These are phyloP conservation scores for Taeniopygia guttata DNA, from an alignment of 2,797 vertebrate species.

Conservation along the genomic window DNA sequence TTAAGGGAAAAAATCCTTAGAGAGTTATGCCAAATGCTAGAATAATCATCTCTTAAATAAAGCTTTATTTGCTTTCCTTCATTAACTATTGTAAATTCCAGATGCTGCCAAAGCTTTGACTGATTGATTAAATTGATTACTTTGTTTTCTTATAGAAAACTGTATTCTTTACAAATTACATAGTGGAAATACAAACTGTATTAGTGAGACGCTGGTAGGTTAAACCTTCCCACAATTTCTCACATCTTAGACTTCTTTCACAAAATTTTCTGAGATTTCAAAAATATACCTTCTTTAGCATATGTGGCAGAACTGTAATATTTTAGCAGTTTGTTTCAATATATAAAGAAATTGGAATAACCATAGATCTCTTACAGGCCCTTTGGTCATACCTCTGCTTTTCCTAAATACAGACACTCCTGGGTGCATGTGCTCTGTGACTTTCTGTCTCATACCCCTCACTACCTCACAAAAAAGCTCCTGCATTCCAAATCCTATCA, in stretches of 20 bases:
- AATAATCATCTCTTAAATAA: not conserved
- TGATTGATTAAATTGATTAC: not conserved
- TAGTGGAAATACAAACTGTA: not conserved
- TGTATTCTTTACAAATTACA: not conserved
- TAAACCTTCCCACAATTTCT: not conserved
- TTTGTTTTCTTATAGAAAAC: not conserved
- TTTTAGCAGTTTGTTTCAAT: not conserved
- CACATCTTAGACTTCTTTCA: not conserved
- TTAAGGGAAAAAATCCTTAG: not conserved
- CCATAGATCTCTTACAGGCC: not conserved
- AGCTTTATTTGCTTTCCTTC: not conserved
- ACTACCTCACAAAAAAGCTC: not conserved
- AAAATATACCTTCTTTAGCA: not conserved
- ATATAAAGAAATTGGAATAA: not conserved
- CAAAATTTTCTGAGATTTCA: not conserved
- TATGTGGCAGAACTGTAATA: not conserved
- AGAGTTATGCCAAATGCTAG: not conserved
- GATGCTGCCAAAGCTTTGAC: not conserved
- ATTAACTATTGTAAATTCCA: not conserved
- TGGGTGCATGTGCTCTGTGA: too few species aligned
- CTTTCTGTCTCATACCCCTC: not conserved
- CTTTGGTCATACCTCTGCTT: not conserved
- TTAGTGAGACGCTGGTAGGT: not conserved
- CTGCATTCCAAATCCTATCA: not conserved
- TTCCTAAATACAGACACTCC: not conserved